A percentile compares a stretch with the other conserved stretches of the same genome.
Conservation (phyloP, 2,888 invertebrate species). For the Corbicula japonica region DNA sequence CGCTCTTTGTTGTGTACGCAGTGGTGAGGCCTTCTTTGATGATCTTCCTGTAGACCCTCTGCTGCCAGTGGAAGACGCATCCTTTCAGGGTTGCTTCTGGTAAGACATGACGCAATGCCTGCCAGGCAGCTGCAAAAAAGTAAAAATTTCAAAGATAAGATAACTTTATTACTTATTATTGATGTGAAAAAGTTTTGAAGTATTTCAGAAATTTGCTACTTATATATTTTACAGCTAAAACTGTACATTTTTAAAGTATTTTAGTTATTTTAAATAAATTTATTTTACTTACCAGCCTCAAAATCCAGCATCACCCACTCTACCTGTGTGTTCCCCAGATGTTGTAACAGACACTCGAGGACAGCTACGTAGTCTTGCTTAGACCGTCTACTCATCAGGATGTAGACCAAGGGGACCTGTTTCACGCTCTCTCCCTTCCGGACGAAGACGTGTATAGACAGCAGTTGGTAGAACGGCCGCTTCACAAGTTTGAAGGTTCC, state of each 20-base stretch:
- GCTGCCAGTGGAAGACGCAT: slow-evolving; percentile 55
- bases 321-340: no score
- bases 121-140: slow-evolving; percentile 18
- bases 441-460: slow-evolving; percentile 16
- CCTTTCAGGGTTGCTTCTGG: slow-evolving; percentile 28
- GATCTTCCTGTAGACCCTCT: slow-evolving; percentile 40
- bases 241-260: neutral
- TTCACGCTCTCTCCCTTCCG: slow-evolving; percentile 21
- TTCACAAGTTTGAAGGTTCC: slow-evolving; percentile 33
- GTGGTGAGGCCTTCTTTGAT: slow-evolving; percentile 24
- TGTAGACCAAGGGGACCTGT: slow-evolving; percentile 29
- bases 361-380: slow-evolving; percentile 29
- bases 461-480: slow-evolving; percentile 28
- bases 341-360: neutral
- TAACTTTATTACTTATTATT: neutral
- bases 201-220: neutral
- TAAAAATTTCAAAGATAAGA: neutral
- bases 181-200: neutral
- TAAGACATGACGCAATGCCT: slow-evolving; percentile 26
- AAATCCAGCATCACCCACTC: slow-evolving; percentile 37
- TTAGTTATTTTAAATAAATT: neutral
- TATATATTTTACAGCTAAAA: no score
- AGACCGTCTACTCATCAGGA: slow-evolving; percentile 26
- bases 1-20: slow-evolving; percentile 35
- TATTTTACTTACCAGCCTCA: slow-evolving; percentile 14